phyloP scores from a whole-genome alignment of 2,797 vertebrate species.

The Myotis planiceps region DNA sequence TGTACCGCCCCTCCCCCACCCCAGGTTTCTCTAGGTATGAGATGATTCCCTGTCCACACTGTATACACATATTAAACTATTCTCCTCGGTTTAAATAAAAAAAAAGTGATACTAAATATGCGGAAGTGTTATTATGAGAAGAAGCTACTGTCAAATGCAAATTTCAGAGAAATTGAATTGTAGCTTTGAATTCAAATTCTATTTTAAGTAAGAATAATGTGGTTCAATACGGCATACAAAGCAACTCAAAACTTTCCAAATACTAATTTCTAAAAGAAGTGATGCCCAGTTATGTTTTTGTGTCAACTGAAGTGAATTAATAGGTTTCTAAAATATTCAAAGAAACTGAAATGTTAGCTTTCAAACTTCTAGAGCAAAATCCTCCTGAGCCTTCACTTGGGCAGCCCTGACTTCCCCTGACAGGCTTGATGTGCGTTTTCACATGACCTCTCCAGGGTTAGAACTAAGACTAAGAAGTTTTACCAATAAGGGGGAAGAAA shows the following conservation, averaged over 20 bases:
- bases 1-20: accelerated
- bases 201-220: neutral
- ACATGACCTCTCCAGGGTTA: slow-evolving; percentile 83
- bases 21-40: neutral
- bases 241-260: neutral
- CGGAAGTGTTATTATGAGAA: neutral
- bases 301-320: slow-evolving; percentile 24
- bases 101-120: neutral
- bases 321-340: slow-evolving; percentile 33
- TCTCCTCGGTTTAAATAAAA: neutral
- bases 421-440: slow-evolving; percentile 81
- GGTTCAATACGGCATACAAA: neutral
- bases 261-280: neutral
- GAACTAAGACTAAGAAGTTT: slow-evolving; percentile 82
- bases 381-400: neutral
- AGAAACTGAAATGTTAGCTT: neutral
- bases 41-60: neutral
- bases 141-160: neutral
- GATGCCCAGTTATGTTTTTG: neutral
- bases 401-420: slow-evolving; percentile 67
- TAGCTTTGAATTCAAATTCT: slow-evolving; percentile 41
- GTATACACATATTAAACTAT: neutral
- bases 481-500: slow-evolving; percentile 86
- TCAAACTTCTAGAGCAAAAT: slow-evolving; percentile 25
- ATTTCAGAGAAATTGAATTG: neutral